phyloP scores from a whole-genome alignment of 2,888 invertebrate species.

The Hypena proboscidalis region DNA sequence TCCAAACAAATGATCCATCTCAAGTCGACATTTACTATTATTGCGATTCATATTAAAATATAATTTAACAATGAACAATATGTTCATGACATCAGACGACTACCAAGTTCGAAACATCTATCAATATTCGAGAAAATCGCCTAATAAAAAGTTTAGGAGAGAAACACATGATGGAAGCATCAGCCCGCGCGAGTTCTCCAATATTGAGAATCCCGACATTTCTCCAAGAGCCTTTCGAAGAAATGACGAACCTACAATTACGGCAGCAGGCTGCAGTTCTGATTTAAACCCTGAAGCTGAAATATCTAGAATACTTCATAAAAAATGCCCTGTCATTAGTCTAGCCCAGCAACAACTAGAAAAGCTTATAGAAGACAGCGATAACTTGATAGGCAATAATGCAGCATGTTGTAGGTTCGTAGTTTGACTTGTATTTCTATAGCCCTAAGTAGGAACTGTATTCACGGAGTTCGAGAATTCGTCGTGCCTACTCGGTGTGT shows the following conservation, averaged over 20 bases:
- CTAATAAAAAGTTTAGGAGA: conserved; percentile 59
- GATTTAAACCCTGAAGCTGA: conserved; percentile 65
- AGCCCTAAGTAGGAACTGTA: not conserved
- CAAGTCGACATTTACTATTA: no score
- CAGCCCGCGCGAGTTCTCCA: conserved; percentile 47
- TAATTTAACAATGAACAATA: conserved; percentile 13
- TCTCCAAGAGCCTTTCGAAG: conserved; percentile 59
- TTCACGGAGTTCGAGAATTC: no score
- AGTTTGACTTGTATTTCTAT: no score
- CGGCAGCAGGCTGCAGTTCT: conserved; percentile 57
- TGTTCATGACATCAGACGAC: conserved; percentile 65
- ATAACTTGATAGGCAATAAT: conserved; percentile 64
- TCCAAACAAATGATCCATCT: no score
- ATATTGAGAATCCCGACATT: conserved; percentile 45
- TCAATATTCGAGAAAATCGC: conserved; percentile 70
- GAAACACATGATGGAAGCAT: conserved; percentile 48
- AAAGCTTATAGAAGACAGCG: conserved; percentile 69
- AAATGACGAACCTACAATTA: conserved; percentile 38
- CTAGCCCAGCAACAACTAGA: conserved; percentile 73
- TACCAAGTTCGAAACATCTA: conserved; percentile 70
- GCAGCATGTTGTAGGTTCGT: conserved; percentile 66
- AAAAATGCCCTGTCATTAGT: conserved; percentile 74
- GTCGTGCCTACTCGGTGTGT: no score
- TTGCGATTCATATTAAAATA: not conserved
- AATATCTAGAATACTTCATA: conserved; percentile 70